These are phyloP conservation scores for Paratrypauchen microcephalus DNA, from an alignment of 2,797 vertebrate genomes.

Conservation along the genomic window DNA sequence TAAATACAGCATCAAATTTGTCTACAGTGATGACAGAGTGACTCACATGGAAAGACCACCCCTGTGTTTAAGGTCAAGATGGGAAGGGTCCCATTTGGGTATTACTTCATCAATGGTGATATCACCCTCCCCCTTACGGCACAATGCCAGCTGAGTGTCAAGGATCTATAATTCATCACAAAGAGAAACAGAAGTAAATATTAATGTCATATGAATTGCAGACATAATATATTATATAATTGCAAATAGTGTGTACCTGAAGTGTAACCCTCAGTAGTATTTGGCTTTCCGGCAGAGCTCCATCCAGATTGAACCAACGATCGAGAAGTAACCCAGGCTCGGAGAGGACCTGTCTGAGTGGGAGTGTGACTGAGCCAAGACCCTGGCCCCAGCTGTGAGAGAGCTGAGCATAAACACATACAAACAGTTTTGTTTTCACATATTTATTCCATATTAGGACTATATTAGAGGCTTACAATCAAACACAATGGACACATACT, in stretches of 20 bases:
- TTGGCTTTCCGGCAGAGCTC: slow-evolving; percentile 80
- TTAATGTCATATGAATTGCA: background rate
- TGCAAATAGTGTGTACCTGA: slow-evolving; percentile 74
- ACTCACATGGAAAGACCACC: slow-evolving; percentile 63
- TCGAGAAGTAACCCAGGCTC: slow-evolving; percentile 82
- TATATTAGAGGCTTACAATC: background rate
- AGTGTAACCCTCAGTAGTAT: slow-evolving; percentile 84
- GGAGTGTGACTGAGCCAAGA: slow-evolving; percentile 80
- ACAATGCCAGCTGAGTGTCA: slow-evolving; percentile 71
- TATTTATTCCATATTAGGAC: background rate
- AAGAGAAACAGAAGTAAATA: background rate
- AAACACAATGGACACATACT: background rate
- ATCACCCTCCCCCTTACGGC: slow-evolving; percentile 51
- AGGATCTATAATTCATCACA: slow-evolving; percentile 61
- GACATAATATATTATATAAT: background rate
- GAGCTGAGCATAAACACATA: slow-evolving; percentile 56
- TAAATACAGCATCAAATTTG: background rate
- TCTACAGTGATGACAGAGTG: slow-evolving; percentile 12
- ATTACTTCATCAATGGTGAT: slow-evolving; percentile 25
- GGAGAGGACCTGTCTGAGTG: slow-evolving; percentile 79
- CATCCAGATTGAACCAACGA: slow-evolving; percentile 81
- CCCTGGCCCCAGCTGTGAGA: slow-evolving; percentile 79
- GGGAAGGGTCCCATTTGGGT: slow-evolving; percentile 71
- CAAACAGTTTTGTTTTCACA: background rate
- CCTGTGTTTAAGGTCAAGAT: slow-evolving; percentile 74